Conservation (phyloP, 2,888 invertebrate species). For the Liodrosophila aerea region DNA sequence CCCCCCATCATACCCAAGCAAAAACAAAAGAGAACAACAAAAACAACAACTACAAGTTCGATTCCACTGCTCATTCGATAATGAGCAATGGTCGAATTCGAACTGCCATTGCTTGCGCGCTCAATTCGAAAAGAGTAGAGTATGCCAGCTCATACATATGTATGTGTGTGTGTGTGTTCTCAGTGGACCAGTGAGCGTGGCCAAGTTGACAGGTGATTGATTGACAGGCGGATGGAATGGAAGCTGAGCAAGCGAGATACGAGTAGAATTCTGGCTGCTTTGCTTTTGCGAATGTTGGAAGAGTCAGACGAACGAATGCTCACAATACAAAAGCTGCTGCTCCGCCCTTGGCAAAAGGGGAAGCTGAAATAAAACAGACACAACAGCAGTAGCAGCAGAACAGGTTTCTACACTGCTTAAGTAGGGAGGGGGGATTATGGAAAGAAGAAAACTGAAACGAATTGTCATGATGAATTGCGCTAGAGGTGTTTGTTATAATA, state of each 20-base stretch:
- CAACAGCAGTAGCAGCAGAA: background rate
- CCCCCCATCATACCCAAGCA: no score
- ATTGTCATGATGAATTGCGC: no score
- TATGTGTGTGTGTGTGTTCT: constrained; percentile 7
- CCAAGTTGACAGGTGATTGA: constrained; percentile 80
- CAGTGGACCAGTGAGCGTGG: constrained; percentile 64
- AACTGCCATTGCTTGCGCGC: constrained; percentile 52
- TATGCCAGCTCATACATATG: constrained; percentile 2
- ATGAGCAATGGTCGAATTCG: constrained; percentile 40
- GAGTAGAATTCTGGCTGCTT: constrained; percentile 3
- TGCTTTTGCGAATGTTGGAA: constrained; percentile 25
- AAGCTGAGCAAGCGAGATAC: constrained; percentile 45
- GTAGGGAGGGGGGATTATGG: background rate
- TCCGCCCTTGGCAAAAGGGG: constrained; percentile 45
- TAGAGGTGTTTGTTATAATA: no score
- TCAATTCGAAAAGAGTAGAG: constrained; percentile 14
- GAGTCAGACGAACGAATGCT: constrained; percentile 27
- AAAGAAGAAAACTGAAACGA: background rate
- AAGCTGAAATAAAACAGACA: constrained; percentile 15
- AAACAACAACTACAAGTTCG: background rate
- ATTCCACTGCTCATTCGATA: constrained; percentile 26
- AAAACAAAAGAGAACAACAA: background rate
- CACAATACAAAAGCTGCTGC: constrained; percentile 45
- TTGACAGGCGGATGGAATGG: constrained; percentile 72
- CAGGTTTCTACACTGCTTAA: no score